Percentiles rank a stretch among this genome's conserved stretches.
phyloP scores from a whole-genome alignment of 1,140 invertebrate species.

The Drosophila bifasciata region DNA sequence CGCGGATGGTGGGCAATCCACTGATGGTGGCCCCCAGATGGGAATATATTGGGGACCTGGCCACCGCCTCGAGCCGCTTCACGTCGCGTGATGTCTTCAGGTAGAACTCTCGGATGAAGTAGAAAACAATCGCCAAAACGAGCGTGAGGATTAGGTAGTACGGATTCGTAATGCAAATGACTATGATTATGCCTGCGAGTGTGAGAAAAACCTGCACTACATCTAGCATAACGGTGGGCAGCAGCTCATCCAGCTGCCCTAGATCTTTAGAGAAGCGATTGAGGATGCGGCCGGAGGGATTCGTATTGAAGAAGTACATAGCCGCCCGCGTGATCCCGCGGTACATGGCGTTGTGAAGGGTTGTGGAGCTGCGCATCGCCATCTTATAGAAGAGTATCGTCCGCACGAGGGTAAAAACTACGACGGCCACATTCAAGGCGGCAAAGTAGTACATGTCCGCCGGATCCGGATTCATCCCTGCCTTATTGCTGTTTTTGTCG shows the following conservation, averaged over 20 bases:
- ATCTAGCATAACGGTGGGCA: slow-evolving; percentile 92
- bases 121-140: slow-evolving; percentile 89
- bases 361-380: slow-evolving; percentile 53
- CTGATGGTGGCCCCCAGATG: slow-evolving; percentile 89
- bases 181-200: slow-evolving; percentile 86
- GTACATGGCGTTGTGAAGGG: slow-evolving; percentile 59
- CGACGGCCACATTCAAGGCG: slow-evolving; percentile 40
- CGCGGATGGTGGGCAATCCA: slow-evolving; percentile 90
- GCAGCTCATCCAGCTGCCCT: slow-evolving; percentile 91
- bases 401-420: slow-evolving; percentile 58
- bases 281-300: slow-evolving; percentile 89
- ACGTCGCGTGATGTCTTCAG: slow-evolving; percentile 92
- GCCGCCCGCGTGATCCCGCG: slow-evolving; percentile 83
- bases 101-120: slow-evolving; percentile 90
- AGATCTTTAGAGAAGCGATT: slow-evolving; percentile 92
- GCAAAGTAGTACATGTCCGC: slow-evolving; percentile 57
- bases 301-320: slow-evolving; percentile 92
- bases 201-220: slow-evolving; percentile 89
- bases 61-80: slow-evolving; percentile 92
- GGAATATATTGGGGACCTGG: slow-evolving; percentile 90
- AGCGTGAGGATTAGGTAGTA: slow-evolving; percentile 90
- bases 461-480: slow-evolving; percentile 12
- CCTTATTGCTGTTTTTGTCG: slow-evolving; percentile 44
- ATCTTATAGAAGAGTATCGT: slow-evolving; percentile 61
- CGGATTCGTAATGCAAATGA: slow-evolving; percentile 90